phyloP scores from a whole-genome alignment of 2,797 vertebrate genomes.

The Lerista edwardsae region DNA sequence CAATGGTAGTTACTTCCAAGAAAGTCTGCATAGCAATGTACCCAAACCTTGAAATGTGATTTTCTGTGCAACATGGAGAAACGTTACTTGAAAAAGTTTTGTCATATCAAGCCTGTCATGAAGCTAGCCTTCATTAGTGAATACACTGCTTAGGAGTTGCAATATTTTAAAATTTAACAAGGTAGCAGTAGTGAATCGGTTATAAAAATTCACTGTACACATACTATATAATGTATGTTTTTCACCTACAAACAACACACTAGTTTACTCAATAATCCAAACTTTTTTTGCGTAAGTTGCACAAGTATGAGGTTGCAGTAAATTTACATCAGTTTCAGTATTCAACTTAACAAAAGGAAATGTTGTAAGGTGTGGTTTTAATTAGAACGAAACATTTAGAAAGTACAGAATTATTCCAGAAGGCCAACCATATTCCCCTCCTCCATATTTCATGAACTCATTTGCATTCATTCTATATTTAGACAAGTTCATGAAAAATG shows the following conservation, averaged over 20 bases:
- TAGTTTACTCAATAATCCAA: background rate
- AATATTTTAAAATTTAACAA: background rate
- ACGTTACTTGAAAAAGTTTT: background rate
- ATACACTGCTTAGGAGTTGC: background rate
- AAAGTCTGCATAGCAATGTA: background rate
- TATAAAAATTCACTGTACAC: background rate
- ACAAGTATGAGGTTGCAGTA: background rate
- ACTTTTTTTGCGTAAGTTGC: background rate
- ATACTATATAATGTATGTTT: background rate
- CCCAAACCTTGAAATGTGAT: background rate
- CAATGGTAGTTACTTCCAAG: too few species aligned
- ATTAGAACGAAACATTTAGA: constrained; percentile 5
- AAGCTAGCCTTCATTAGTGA: background rate
- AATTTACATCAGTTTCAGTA: constrained; percentile 26
- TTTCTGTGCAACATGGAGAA: background rate
- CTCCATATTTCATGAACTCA: constrained; percentile 58
- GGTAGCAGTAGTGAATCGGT: background rate
- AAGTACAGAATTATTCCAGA: constrained; percentile 46
- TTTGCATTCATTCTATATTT: constrained; percentile 49
- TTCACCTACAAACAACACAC: background rate
- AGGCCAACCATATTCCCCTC: constrained; percentile 29
- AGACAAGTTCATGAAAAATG: constrained; percentile 52
- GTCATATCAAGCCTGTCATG: background rate
- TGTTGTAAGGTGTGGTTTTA: constrained; percentile 14
- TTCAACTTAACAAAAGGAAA: background rate